Evolutionary conservation across 2,888 invertebrate species (phyloP), one percentile per base, ranked within the genome.

Genomic region (Troglohyphantes excavatus): DNA sequence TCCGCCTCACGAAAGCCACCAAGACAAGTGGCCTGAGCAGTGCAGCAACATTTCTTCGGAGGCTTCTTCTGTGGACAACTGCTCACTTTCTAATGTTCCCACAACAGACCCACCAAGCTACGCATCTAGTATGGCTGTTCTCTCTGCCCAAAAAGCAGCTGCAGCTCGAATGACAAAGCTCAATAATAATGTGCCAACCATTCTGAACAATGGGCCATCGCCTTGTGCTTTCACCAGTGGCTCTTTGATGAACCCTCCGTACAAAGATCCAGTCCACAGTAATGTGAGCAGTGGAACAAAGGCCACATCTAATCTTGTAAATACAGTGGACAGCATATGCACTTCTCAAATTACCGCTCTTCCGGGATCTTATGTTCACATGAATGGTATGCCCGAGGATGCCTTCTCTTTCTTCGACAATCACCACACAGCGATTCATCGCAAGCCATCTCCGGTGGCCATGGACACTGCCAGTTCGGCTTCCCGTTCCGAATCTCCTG

Each of bases 91-190:
- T 43, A 90, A 81, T 68, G 92, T 93, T 59, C 93, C 93, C n/a
- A 97, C 97, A 65, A 96, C 97, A 59, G 97, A 98, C 93, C 98
- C 98, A 0, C 98, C 98, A 6, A 97, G 97, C 93, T 98, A 98
- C 93, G 97, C 97, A 17, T 97, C 96, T 93, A 97, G 97, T 68
- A 97, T 98, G 96, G 97, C 97, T 93, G 96, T 96, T 21, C 94
- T 96, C 90, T 96, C 96, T 9, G 96, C 95, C 75, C 93, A 94
- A 70, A 85, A 91, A 61, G 91, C 92, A 33, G 92, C 92, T 19
- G 91, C 91, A 65, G 91, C 91, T 26, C 91, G 91, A 67, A 89
- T 85, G 73, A 90, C 85, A 61, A 82, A 91, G 63, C 79, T 82
- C 91, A 91, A 84, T 91, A 92, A 88, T 84, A 92, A 92, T 82